Conservation (phyloP, 2,113 vertebrate species). For the Lathamus discolor region DNA sequence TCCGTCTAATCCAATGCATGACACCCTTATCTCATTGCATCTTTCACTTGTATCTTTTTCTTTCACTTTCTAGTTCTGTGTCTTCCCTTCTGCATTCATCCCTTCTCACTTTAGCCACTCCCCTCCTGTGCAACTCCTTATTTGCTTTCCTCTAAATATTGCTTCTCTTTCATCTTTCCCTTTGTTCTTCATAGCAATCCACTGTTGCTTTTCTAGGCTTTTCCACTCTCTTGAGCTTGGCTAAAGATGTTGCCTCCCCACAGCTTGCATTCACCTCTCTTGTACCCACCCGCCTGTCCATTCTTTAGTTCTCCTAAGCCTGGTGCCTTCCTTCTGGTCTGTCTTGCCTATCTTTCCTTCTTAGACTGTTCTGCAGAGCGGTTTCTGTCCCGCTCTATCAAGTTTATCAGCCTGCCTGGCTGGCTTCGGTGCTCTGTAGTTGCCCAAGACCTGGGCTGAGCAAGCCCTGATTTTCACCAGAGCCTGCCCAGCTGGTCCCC, state of each 20-base stretch:
- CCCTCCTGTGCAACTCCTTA: background rate
- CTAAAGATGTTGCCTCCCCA: background rate
- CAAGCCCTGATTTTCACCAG: background rate
- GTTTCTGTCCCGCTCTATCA: background rate
- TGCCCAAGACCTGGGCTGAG: background rate
- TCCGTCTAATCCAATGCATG: background rate
- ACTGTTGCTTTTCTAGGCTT: background rate
- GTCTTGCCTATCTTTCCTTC: background rate
- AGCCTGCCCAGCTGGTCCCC: background rate
- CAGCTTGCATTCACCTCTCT: background rate
- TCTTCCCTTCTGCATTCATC: background rate
- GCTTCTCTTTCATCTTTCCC: background rate
- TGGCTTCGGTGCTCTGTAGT: background rate
- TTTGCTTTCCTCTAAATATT: background rate
- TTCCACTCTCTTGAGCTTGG: background rate
- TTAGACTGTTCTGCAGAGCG: background rate
- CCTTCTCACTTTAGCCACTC: background rate
- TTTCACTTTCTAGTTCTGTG: background rate
- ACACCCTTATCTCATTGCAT: background rate
- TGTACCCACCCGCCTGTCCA: background rate
- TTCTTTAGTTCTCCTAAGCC: background rate
- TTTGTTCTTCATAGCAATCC: background rate
- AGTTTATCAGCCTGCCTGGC: background rate
- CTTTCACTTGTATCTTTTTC: background rate
- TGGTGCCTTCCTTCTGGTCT: background rate